phyloP scores from a whole-genome alignment of 1,140 invertebrate genomes.

The Drosophila triauraria region DNA sequence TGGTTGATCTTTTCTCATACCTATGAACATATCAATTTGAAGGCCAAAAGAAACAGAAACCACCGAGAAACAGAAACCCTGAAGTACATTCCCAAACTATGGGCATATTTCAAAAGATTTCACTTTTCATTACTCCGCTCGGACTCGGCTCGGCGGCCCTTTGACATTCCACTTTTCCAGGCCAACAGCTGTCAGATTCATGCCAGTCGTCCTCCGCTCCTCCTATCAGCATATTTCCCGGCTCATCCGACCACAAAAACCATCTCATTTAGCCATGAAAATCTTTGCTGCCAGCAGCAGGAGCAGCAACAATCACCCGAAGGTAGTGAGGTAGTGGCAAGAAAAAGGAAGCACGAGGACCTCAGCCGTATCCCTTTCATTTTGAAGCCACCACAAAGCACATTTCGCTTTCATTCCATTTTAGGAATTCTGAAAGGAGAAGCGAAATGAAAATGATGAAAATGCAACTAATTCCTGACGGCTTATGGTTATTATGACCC shows the following conservation, averaged over 20 bases:
- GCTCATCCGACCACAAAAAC: conserved; percentile 72
- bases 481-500: conserved; percentile 73
- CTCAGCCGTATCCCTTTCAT: conserved; percentile 77
- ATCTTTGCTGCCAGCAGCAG: conserved; percentile 57
- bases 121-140: conserved; percentile 53
- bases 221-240: conserved; percentile 59
- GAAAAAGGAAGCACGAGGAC: conserved; percentile 40
- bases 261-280: conserved; percentile 82
- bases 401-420: conserved; percentile 79
- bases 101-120: conserved; percentile 38
- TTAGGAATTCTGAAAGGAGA: conserved; percentile 56
- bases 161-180: conserved; percentile 62
- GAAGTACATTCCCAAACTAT: conserved; percentile 33
- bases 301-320: conserved; percentile 48
- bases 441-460: conserved; percentile 75
- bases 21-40: too few relatives aligned
- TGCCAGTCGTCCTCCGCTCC: conserved; percentile 30
- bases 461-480: conserved; percentile 82
- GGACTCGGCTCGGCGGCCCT: conserved; percentile 37
- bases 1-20: too few relatives aligned
- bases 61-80: conserved; percentile 15
- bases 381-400: conserved; percentile 76
- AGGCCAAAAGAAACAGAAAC: neutral
- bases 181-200: conserved; percentile 68
- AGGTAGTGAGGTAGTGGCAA: conserved; percentile 30